Base-by-base conservation (phyloP, 2,113 vertebrate species). In the Rhinogobius similis region DNA sequence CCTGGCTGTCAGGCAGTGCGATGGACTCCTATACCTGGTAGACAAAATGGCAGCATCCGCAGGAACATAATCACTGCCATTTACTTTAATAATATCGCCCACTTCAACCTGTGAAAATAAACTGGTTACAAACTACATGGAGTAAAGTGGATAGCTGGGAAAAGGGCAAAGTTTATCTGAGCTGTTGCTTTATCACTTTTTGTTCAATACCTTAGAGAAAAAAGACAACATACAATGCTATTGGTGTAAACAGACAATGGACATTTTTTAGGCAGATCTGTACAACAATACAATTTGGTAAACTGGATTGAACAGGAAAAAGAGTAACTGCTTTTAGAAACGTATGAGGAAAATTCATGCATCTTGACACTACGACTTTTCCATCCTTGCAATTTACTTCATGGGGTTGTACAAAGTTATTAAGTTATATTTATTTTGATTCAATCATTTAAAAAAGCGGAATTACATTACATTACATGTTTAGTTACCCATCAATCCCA, bases 1-100 rank as follows among this genome's bases (percentile, higher is more conserved):
- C 77, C 71, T 72, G 89, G 93, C 89, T 92, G 93, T 86, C 91
- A 88, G 87, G 91, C 92, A 92, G 79, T 71, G 90, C 90, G 87
- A 38, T 62, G 67, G 82, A 75, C 91, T 92, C 93, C 90, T 93
- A 90, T 98, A 98, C 97, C 97, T 98, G 96, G 96, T 96, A 81
- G 95, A 97, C 82, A 98, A 95, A 92, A 98, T 94, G 92, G 96
- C 93, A 94, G 93, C 93, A 93, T 98, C 97, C 93, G 95, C 96
- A 91, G 97, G 97, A 93, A 99, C 93, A 91, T 92, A 97, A 93
- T 98, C 96, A 93, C 93, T 95, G 93, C 93, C 94, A 94, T 95
- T 97, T 95, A 99, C 92, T 96, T 92, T 96, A 96, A 99, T 89
- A 96, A 98, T 93, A 94, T 99, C 95, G 93, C 97, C 97, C 94